A percentile compares a stretch with the other conserved stretches of the same genome.
phyloP scores from a whole-genome alignment of 1,140 invertebrate species.

The Centruroides vittatus region DNA sequence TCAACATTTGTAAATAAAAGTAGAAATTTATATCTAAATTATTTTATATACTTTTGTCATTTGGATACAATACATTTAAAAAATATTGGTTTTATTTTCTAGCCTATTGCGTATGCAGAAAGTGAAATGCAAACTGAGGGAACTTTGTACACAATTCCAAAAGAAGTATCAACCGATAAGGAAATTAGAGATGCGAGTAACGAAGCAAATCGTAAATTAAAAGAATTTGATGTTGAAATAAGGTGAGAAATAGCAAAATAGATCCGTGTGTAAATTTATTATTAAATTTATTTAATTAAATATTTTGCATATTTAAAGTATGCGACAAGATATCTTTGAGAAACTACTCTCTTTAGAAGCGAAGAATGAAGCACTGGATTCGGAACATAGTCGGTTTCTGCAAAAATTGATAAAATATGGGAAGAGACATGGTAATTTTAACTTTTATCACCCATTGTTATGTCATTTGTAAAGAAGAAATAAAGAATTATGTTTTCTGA shows the following conservation, averaged over 20 bases:
- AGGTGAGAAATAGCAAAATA: slow-evolving; percentile 21
- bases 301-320: slow-evolving; percentile 24
- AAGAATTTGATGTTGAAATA: slow-evolving; percentile 38
- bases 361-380: slow-evolving; percentile 21
- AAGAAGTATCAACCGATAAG: slow-evolving; percentile 34
- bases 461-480: too few relatives aligned
- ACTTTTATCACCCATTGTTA: too few relatives aligned
- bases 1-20: too few relatives aligned
- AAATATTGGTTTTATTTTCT: background rate
- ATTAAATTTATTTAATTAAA: background rate
- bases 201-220: slow-evolving; percentile 32
- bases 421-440: slow-evolving; percentile 32
- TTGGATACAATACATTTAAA: too few relatives aligned
- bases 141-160: slow-evolving; percentile 32
- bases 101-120: slow-evolving; percentile 30
- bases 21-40: too few relatives aligned
- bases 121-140: slow-evolving; percentile 28
- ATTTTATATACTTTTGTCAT: too few relatives aligned
- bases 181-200: slow-evolving; percentile 34
- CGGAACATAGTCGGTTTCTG: slow-evolving; percentile 31
- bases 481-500: too few relatives aligned
- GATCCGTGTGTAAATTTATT: background rate
- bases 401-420: slow-evolving; percentile 35
- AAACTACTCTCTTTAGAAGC: slow-evolving; percentile 29
- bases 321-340: slow-evolving; percentile 40